Conservation (phyloP, 2,113 vertebrate genomes). For the Tylochromis polylepis region DNA sequence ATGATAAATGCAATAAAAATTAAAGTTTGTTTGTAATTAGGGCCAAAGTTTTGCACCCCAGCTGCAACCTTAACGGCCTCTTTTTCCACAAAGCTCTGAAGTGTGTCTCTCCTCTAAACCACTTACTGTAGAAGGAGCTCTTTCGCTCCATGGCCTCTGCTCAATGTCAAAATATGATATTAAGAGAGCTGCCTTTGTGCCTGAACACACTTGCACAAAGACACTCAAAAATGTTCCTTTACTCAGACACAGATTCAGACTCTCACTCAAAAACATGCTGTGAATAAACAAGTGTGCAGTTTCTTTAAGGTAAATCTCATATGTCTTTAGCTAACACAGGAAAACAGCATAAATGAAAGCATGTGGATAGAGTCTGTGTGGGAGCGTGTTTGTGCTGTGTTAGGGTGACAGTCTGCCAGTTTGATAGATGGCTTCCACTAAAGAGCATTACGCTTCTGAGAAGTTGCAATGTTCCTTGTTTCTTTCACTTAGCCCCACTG, state of each 20-base stretch:
- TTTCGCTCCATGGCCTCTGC: slow-evolving; percentile 21
- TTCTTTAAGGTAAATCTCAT: not conserved
- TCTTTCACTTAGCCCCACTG: not conserved
- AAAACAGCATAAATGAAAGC: not conserved
- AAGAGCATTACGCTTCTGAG: not conserved
- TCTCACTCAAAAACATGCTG: not conserved
- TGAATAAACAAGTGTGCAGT: not conserved
- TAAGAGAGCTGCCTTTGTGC: not conserved
- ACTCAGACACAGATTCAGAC: not conserved
- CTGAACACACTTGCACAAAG: not conserved
- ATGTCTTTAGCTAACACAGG: not conserved
- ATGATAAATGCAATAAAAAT: rapidly evolving
- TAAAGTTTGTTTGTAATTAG: not conserved
- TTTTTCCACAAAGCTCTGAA: not conserved
- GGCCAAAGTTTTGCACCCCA: not conserved
- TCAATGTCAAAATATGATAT: slow-evolving; percentile 26
- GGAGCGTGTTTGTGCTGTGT: not conserved
- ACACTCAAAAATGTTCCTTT: not conserved
- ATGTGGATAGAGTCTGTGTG: not conserved
- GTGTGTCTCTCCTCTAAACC: not conserved
- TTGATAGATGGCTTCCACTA: slow-evolving; percentile 13
- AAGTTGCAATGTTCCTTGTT: not conserved
- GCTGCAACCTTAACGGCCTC: not conserved
- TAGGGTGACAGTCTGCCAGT: not conserved
- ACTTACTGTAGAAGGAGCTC: slow-evolving; percentile 6